phyloP scores from a whole-genome alignment of 2,797 vertebrate species.

The Bufotes viridis region DNA sequence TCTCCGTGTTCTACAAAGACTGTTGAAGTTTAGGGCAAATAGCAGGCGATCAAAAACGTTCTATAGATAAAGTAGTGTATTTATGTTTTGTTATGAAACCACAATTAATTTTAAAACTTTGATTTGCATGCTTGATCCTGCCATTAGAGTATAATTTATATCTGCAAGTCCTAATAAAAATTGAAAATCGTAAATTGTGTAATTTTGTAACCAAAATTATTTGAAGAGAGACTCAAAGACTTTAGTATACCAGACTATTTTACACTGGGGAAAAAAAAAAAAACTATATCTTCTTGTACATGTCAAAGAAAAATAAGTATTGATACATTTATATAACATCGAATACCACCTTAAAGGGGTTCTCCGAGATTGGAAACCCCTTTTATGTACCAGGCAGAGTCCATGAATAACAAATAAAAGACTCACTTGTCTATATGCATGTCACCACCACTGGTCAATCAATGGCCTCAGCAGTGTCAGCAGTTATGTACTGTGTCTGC shows the following conservation, averaged over 20 bases:
- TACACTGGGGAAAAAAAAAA: too few relatives aligned
- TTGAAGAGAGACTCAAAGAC: not conserved
- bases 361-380: too few relatives aligned
- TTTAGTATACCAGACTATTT: not conserved
- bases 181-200: not conserved
- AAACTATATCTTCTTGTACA: not conserved
- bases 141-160: not conserved
- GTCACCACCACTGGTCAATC: too few relatives aligned
- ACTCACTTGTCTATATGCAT: too few relatives aligned
- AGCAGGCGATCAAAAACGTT: not conserved
- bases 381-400: too few relatives aligned
- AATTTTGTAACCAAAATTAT: not conserved
- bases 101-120: not conserved
- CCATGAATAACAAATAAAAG: too few relatives aligned
- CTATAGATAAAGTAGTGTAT: not conserved
- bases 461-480: too few relatives aligned
- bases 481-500: too few relatives aligned
- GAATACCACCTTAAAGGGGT: too few relatives aligned
- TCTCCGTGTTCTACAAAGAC: not conserved
- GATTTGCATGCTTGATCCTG: not conserved
- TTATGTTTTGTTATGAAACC: not conserved
- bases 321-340: not conserved
- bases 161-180: not conserved
- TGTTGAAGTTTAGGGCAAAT: not conserved
- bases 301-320: not conserved